Percentiles rank a stretch among this genome's conserved stretches.
These are phyloP conservation scores for Onychomys torridus DNA, from an alignment of 2,797 vertebrate genomes.

Conservation along the genomic window DNA sequence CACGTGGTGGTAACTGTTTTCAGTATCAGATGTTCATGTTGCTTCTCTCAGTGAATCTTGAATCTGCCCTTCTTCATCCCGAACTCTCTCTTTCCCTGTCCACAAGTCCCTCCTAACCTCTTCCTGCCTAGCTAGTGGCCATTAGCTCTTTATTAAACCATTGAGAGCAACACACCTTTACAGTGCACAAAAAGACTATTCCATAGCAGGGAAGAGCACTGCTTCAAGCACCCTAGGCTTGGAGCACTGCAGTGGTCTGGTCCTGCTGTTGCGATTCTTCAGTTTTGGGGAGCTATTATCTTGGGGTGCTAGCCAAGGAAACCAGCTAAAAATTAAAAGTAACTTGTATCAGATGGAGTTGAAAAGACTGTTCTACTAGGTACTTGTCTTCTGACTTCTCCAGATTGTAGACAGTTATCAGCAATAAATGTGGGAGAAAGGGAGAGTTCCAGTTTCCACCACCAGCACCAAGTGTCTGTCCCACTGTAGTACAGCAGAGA, in stretches of 20 bases:
- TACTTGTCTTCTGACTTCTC: neutral
- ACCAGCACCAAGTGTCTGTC: neutral
- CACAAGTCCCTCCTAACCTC: too few species aligned
- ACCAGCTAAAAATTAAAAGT: neutral
- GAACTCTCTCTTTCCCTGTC: too few species aligned
- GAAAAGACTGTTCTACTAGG: neutral
- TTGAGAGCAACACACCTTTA: too few species aligned
- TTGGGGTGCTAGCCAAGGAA: neutral
- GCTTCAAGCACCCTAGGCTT: neutral
- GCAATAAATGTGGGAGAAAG: neutral
- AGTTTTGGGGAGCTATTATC: neutral
- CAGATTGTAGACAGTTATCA: neutral
- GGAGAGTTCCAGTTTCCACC: neutral
- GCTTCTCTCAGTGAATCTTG: too few species aligned
- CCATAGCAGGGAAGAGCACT: neutral
- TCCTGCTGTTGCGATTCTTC: neutral
- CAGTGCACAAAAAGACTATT: too few species aligned
- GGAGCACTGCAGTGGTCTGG: accelerated
- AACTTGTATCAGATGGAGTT: neutral
- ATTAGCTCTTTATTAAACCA: too few species aligned
- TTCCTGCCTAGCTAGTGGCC: too few species aligned
- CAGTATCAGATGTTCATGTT: too few species aligned
- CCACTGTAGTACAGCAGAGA: neutral
- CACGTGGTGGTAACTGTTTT: too few species aligned
- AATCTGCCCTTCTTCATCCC: too few species aligned